These are phyloP conservation scores for Chlamydotis undulata DNA, from an alignment of 2,113 vertebrate species.

Conservation along the genomic window DNA sequence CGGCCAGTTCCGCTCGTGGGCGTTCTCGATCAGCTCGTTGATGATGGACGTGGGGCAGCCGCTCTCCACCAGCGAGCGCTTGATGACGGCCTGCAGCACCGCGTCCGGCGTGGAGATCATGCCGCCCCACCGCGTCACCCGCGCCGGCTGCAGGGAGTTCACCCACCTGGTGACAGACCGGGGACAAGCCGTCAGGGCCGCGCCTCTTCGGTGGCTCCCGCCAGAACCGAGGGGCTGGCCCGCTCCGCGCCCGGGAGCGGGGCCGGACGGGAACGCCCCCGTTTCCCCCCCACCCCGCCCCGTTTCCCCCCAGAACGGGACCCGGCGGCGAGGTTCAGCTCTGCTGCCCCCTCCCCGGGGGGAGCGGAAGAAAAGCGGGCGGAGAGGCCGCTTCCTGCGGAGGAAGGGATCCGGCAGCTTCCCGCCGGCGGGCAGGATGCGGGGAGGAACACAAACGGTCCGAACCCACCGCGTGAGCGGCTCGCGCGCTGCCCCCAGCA, in stretches of 20 bases:
- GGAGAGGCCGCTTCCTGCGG: neutral
- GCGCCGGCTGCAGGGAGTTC: conserved; percentile 94
- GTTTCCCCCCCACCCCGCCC: rapidly evolving
- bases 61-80: conserved; percentile 95
- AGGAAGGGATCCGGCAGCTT: neutral
- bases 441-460: neutral
- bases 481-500: neutral
- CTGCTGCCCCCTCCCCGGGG: neutral
- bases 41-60: conserved; percentile 94
- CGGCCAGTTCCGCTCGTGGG: conserved; percentile 97
- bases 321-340: neutral
- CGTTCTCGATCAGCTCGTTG: conserved; percentile 96
- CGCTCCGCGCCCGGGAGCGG: rapidly evolving
- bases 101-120: conserved; percentile 98
- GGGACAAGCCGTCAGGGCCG: rapidly evolving
- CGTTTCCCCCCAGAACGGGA: neutral
- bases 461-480: neutral
- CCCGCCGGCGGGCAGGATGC: neutral
- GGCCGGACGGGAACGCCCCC: neutral
- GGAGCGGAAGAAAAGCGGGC: neutral
- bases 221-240: rapidly evolving
- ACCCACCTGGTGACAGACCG: conserved; percentile 86
- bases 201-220: rapidly evolving
- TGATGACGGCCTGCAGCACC: conserved; percentile 96
- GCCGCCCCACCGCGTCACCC: conserved; percentile 97